Evolutionary conservation across 2,797 vertebrate species (phyloP), one percentile per base, ranked within the genome.

Genomic region (Enteromius treurensis): DNA sequence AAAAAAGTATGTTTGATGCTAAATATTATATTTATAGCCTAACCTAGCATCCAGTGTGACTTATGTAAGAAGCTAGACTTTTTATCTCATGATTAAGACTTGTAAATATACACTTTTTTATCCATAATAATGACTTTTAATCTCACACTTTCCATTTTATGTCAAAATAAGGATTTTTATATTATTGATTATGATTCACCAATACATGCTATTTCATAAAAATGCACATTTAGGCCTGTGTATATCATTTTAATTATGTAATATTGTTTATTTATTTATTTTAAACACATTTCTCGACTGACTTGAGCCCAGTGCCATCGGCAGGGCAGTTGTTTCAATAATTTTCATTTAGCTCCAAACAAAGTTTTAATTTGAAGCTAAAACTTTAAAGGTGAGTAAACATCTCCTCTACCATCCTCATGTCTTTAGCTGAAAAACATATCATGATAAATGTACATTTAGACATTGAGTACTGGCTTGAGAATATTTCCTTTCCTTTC

Each of bases 301-400:
- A 47, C 26, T 19, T 53, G 55, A 60, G 58, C 13, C 40, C 55
- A 51, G 21, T 8, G 58, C 29, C 34, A 55, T 15, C 71, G 67
- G 60, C 70, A 82, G 32, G 67, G 32, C 80, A 82, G 49, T 37
- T 26, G n/a, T 76, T 76, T 67, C 45, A 55, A n/a, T 68, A 11
- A 69, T 68, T n/a, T 37, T 68, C 34, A 55, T 68, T 77, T 58
- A 69, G 23, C 13, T 77, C 49, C 49, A 29, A 45, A 58, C 73
- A 58, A n/a, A 82, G 47, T 26, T 77, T 34, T 77, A 58, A 65
- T 74, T 74, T 74, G 17, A 64, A 75, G 11, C 49, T 45, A 45
- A 65, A 58, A 34, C 55, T 51, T 6, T 65, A n/a, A 37, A 37
- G 21, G 8, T 37, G 21, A 19, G 37, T 55, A 69, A 26, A 21